Base-by-base conservation (phyloP, 2,888 invertebrate genomes). In the Xestobium rufovillosum region DNA sequence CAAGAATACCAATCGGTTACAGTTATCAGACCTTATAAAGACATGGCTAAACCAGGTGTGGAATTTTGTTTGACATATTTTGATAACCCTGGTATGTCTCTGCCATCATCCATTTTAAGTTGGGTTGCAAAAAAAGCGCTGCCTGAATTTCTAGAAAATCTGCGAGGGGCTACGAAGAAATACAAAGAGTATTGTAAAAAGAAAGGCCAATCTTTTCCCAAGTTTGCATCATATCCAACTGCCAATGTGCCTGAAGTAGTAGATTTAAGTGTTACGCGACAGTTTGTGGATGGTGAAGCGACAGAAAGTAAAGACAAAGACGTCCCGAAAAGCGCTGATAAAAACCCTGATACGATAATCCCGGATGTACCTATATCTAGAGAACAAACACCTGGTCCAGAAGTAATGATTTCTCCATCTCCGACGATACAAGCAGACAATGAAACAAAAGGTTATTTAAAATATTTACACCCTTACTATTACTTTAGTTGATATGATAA, bases 31-130 rank as follows among this genome's bases (percentile, higher is more conserved):
- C 83, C 86, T 0, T 67, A 73, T 31, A 73, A 71, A 1, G 68
- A 72, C 37, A 66, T 75, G 38, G 68, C 76, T 27, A 65, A 77
- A 61, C 70, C 73, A 12, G 85, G 86, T 8, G 75, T 84, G 54
- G 84, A 90, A 61, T 90, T 88, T 64, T 80, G 83, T 23, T 65
- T 90, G 25, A 90, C 89, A 0, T 90, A 90, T 64, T 90, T 81
- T 63, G 90, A 90, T 60, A 85, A 89, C 69, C 88, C 90, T 4
- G 88, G 86, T 0, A 69, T 80, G 2, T 77, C 80, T 31, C 76
- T 90, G 51, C 85, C 89, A 0, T 70, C 80, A 4, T 70, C 78
- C 26, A 69, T 84, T 28, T 76, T 78, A 14, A 70, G 78, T 0
- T 90, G 88, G 87, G 86, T 80, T 0, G 74, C 79, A 0, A 77